Evolutionary conservation across 2,797 vertebrate species (phyloP).

Genomic region (Sebastes paucispinis): DNA sequence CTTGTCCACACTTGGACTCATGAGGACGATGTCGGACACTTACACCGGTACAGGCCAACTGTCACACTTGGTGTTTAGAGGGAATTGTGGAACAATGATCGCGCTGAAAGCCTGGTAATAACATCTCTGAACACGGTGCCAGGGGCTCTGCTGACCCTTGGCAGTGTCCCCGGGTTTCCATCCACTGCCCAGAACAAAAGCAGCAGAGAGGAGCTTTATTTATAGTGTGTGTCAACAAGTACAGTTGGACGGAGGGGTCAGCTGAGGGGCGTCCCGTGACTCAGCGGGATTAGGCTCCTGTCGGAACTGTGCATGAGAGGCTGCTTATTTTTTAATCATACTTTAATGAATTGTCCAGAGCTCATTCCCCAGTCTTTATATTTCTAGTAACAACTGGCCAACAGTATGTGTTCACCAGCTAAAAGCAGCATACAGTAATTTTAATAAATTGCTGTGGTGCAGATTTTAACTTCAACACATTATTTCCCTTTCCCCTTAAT

Average conservation of each 20-base stretch:
- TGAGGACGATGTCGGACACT: constrained; percentile 25
- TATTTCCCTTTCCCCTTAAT: background rate
- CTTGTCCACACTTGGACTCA: constrained; percentile 3
- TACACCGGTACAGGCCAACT: background rate
- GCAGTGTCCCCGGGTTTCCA: constrained; percentile 50
- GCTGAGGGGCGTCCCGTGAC: background rate
- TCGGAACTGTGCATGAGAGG: background rate
- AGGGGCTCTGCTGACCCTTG: constrained; percentile 54
- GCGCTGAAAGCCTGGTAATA: constrained; percentile 34
- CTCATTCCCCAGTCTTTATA: background rate
- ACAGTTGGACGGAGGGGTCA: constrained; percentile 18
- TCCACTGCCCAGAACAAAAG: constrained; percentile 48
- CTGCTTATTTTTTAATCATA: background rate
- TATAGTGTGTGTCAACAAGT: constrained; percentile 47
- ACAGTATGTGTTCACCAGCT: background rate
- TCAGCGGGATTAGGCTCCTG: constrained; percentile 4
- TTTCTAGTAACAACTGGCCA: background rate
- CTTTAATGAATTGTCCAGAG: background rate
- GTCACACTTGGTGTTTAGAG: constrained; percentile 31
- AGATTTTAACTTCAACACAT: background rate
- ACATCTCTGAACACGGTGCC: constrained; percentile 43
- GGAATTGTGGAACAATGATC: constrained; percentile 29
- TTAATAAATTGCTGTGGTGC: background rate
- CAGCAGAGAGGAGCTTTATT: constrained; percentile 48
- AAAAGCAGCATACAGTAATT: background rate